Base-by-base conservation (phyloP, 2,888 invertebrate species). In the Sinelater perroti region DNA sequence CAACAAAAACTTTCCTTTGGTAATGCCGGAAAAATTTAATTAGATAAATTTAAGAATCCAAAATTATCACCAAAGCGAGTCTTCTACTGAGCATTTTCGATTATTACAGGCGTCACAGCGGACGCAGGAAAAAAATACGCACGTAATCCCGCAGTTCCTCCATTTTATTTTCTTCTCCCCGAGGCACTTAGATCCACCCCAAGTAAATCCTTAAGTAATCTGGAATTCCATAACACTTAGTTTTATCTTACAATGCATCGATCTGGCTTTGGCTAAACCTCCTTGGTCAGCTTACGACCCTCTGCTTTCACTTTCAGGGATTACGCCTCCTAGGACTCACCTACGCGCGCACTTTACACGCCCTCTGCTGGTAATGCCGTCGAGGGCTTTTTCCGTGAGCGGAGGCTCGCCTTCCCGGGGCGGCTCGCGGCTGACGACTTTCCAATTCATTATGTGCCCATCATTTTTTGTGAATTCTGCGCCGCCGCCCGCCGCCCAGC, bases 201-300 rank as follows among this genome's bases (percentile, higher is more conserved):
- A 54, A 54, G 55, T 51, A 45, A 56, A 61, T 44, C 53, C 66
- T 62, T 60, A 61, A 65, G 63, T 70, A 70, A 72, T 70, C 71
- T 68, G 26, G 70, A 71, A 75, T 75, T 74, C 74, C 75, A 73
- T 73, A 73, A 74, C 73, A 74, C 74, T 74, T 73, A 73, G 67
- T 70, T 70, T 71, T 72, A 72, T 71, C 72, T 70, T 60, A 63
- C 66, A 70, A 70, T 70, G 71, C 70, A 72, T 72, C 72, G 70
- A 71, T 70, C 69, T 67, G 68, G 72, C 71, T 72, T 71, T 69
- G 57, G 61, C 64, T 61, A 63, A 57, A 62, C 61, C 62, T 62
- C 66, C 70, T 70, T 70, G 74, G 73, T 71, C 73, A 73, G 75
- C 73, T 74, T 73, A 73, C 56, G 61, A 67, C 64, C 67, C 64